Base-by-base conservation (phyloP, 2,888 invertebrate genomes). In the Cinara cedri region DNA sequence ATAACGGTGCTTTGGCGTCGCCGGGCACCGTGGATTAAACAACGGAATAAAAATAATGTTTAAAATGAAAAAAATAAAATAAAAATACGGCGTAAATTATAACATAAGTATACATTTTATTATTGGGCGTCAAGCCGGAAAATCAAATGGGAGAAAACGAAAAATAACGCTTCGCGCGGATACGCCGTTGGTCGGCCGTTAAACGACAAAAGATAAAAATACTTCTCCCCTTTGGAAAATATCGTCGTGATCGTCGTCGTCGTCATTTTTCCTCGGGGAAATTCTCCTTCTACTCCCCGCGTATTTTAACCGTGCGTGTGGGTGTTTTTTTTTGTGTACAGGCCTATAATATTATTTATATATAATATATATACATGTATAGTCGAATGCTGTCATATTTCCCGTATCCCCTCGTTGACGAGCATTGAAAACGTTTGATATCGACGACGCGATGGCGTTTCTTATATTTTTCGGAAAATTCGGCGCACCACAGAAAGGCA, bases 61-160 rank as follows among this genome's bases (percentile, higher is more conserved):
- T 34, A 34, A 66, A 34, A 24, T 3, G 2, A 24, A 57, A 72
- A 55, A 54, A 72, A 72, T n/a, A 66, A 55, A 72, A 72, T n/a
- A 66, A 55, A 74, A 44, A 14, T 3, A n/a, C 26, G 19, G 65
- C 44, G 65, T 65, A 44, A 65, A 65, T 65, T 65, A 65, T 46
- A n/a, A n/a, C n/a, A n/a, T n/a, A n/a, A n/a, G n/a, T n/a, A 65
- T 21, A 21, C 21, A 16, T 44, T 1, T 54, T 19, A 6, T 26
- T 68, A 68, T 24, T 68, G 16, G 26, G 34, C 34, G 49, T 26
- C 19, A 34, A 34, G 3, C 34, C 34, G 34, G 34, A 34, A 4
- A 34, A 4, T 34, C 34, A 34, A 34, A 34, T 34, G 3, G 3
- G 8, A 63, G 44, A 19, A 63, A 63, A 42, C 44, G 3, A 42